These are phyloP conservation scores for Pyrocephalus nanus DNA, from an alignment of 2,797 vertebrate species.

Conservation along the genomic window DNA sequence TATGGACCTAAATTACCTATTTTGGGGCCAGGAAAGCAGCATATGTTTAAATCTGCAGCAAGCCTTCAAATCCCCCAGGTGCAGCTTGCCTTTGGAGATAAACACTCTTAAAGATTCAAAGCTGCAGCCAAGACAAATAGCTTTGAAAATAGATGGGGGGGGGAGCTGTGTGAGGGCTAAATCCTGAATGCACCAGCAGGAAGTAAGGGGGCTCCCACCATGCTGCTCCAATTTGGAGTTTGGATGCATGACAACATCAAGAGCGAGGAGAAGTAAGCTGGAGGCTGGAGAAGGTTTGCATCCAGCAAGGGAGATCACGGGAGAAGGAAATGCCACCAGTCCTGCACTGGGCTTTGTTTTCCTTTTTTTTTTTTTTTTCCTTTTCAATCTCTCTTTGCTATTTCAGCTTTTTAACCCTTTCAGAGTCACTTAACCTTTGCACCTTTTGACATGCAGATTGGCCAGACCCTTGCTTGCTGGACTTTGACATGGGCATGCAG, in stretches of 20 bases:
- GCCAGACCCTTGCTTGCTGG: slow-evolving; percentile 86
- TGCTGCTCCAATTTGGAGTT: neutral
- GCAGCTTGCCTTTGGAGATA: neutral
- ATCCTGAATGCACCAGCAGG: neutral
- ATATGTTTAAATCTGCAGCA: neutral
- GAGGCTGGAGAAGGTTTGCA: neutral
- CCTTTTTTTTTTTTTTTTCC: neutral
- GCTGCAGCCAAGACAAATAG: neutral
- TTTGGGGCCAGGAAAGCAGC: neutral
- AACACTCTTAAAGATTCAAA: neutral
- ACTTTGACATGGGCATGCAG: slow-evolving; percentile 84
- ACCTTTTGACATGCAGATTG: slow-evolving; percentile 73
- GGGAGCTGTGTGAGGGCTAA: neutral
- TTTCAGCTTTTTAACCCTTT: slow-evolving; percentile 63
- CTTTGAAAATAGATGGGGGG: neutral
- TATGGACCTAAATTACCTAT: neutral
- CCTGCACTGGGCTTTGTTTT: neutral
- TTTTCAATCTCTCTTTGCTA: slow-evolving; percentile 31
- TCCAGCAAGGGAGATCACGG: neutral
- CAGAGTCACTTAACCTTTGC: slow-evolving; percentile 73
- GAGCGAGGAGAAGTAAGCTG: neutral
- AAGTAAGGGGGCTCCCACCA: neutral
- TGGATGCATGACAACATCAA: neutral
- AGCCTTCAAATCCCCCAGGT: neutral
- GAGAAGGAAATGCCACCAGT: neutral